Evolutionary conservation across 2,797 vertebrate species (phyloP).

Genomic region (Scolopax bukidnonensis): DNA sequence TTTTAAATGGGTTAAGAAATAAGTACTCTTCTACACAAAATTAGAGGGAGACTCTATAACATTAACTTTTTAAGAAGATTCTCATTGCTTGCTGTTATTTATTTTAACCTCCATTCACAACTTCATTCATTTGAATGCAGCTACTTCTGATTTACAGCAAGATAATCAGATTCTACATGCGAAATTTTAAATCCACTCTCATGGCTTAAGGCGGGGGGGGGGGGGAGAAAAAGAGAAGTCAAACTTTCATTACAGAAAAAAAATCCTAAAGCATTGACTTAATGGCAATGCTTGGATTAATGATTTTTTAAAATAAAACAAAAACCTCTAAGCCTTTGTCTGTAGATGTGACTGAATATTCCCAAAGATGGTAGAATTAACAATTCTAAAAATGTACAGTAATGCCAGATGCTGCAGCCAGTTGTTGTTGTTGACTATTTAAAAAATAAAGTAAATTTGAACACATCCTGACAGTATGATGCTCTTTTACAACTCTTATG

Average conservation of each 20-base stretch:
- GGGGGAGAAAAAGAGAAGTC: no score
- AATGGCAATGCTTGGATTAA: constrained; percentile 6
- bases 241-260: not conserved
- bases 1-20: not conserved
- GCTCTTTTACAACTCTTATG: constrained; percentile 4
- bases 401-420: constrained; percentile 44
- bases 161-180: not conserved
- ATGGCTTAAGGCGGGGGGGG: not conserved
- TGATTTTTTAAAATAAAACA: constrained; percentile 2
- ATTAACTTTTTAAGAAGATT: not conserved
- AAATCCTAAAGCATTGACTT: not conserved
- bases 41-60: not conserved
- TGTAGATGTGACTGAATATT: not conserved
- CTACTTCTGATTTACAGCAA: not conserved
- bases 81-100: not conserved
- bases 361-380: constrained; percentile 6
- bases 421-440: constrained; percentile 34
- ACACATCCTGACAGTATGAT: not conserved
- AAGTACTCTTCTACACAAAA: not conserved
- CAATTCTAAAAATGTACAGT: constrained; percentile 41
- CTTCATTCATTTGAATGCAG: not conserved
- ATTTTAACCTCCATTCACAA: not conserved
- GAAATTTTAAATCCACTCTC: not conserved
- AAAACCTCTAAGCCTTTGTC: not conserved
- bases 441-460: constrained; percentile 16